Conservation (phyloP, 2,797 vertebrate genomes). For the Petrocephalus schoutedeni region DNA sequence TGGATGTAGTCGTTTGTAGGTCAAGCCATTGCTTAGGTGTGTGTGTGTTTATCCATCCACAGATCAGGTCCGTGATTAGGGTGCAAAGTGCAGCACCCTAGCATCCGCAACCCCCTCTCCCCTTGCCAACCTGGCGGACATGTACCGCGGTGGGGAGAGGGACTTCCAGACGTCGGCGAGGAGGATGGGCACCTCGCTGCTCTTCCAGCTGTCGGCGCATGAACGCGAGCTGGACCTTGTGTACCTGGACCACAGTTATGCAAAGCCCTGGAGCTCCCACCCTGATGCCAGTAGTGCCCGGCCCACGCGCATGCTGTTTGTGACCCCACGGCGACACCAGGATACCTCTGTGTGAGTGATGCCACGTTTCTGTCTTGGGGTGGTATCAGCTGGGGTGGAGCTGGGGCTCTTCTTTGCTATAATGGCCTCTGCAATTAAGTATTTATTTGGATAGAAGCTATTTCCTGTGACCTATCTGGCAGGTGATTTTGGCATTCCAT, state of each 20-base stretch:
- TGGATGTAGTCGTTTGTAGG: not conserved
- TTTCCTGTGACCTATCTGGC: not conserved
- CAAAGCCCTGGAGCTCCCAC: constrained; percentile 94
- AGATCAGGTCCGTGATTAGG: constrained; percentile 34
- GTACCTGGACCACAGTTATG: constrained; percentile 91
- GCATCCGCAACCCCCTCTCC: constrained; percentile 15
- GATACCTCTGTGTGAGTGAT: constrained; percentile 50
- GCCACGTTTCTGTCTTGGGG: not conserved
- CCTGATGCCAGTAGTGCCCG: constrained; percentile 90
- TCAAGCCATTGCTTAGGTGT: not conserved
- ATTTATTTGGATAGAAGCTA: not conserved
- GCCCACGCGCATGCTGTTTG: constrained; percentile 87
- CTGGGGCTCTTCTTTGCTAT: not conserved
- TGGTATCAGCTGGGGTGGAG: not conserved
- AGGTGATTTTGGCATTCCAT: not conserved
- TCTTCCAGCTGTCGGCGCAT: constrained; percentile 87
- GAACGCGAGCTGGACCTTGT: constrained; percentile 90
- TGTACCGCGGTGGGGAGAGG: constrained; percentile 77
- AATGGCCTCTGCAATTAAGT: not conserved
- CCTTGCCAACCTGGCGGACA: constrained; percentile 54
- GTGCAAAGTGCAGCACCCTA: constrained; percentile 18
- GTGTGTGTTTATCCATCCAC: not conserved
- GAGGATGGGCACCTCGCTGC: constrained; percentile 88
- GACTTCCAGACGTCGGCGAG: constrained; percentile 82
- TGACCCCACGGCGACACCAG: constrained; percentile 78